Conservation (phyloP, 2,797 vertebrate species). For the Gallirallus australis region DNA sequence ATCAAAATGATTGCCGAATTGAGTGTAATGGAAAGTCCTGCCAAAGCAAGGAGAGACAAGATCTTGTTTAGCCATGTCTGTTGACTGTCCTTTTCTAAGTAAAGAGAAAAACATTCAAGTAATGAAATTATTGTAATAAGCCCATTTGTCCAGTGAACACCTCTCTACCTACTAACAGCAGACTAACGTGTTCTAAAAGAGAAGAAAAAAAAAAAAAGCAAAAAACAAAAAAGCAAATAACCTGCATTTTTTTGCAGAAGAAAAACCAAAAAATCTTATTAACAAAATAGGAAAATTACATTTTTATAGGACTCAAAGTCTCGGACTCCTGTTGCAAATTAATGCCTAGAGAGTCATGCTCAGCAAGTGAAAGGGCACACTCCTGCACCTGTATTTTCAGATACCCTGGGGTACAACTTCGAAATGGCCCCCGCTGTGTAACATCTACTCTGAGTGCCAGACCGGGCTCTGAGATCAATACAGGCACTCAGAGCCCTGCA, state of each 20-base stretch:
- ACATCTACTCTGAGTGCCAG: not conserved
- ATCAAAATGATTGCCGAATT: not conserved
- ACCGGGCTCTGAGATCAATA: conserved; percentile 32
- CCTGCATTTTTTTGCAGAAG: not conserved
- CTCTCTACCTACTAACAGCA: not conserved
- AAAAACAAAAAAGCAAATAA: too few relatives aligned
- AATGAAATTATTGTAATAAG: not conserved
- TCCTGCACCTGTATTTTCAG: not conserved
- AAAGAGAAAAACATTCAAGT: not conserved
- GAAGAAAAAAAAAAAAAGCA: too few relatives aligned
- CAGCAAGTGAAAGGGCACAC: not conserved
- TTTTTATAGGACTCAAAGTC: not conserved
- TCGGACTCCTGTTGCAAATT: not conserved
- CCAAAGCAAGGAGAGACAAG: not conserved
- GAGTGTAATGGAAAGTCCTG: not conserved
- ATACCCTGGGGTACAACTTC: not conserved
- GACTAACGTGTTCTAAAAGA: not conserved
- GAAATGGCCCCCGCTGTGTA: not conserved
- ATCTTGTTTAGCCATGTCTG: not conserved
- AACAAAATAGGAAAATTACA: not conserved
- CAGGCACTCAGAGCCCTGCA: conserved; percentile 4
- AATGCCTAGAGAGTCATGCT: not conserved
- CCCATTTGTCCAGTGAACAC: not conserved
- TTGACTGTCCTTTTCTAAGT: not conserved
- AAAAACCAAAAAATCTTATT: not conserved